Percentiles rank a stretch among this genome's conserved stretches.
Conservation (phyloP, 2,797 vertebrate genomes). For the Pygocentrus nattereri region DNA sequence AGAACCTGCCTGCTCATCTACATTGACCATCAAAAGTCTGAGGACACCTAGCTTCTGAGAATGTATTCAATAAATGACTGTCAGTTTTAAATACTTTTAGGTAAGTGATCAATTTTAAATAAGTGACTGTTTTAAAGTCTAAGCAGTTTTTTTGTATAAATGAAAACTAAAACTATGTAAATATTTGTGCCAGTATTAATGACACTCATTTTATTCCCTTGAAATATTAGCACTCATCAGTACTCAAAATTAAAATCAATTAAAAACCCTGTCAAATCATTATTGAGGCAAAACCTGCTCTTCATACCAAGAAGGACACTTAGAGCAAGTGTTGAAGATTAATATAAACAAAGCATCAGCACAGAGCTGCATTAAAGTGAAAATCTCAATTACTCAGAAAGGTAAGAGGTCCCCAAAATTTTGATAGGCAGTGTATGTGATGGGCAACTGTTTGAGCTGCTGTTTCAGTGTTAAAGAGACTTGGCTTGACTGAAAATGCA, state of each 20-base stretch:
- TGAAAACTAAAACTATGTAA: too few species aligned
- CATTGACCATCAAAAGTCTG: neutral
- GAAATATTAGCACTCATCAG: too few species aligned
- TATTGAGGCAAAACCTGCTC: too few species aligned
- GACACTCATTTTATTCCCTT: neutral
- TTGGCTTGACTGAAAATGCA: neutral
- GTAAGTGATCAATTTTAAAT: too few species aligned
- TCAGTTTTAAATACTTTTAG: neutral
- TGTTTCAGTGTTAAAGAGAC: neutral
- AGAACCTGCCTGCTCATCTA: conserved; percentile 15
- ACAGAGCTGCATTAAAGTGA: neutral
- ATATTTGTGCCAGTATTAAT: too few species aligned
- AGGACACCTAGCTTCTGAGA: neutral
- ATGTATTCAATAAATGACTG: neutral
- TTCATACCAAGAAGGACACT: too few species aligned
- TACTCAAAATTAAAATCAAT: too few species aligned
- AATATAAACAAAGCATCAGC: too few species aligned
- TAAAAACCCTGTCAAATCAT: too few species aligned
- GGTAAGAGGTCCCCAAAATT: neutral
- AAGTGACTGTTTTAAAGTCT: too few species aligned
- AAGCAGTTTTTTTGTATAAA: too few species aligned
- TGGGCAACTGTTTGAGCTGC: neutral
- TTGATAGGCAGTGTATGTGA: neutral
- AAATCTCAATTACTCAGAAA: neutral
- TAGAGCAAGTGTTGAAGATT: too few species aligned